Conservation (phyloP, 2,113 vertebrate genomes). For the Vulpes vulpes region DNA sequence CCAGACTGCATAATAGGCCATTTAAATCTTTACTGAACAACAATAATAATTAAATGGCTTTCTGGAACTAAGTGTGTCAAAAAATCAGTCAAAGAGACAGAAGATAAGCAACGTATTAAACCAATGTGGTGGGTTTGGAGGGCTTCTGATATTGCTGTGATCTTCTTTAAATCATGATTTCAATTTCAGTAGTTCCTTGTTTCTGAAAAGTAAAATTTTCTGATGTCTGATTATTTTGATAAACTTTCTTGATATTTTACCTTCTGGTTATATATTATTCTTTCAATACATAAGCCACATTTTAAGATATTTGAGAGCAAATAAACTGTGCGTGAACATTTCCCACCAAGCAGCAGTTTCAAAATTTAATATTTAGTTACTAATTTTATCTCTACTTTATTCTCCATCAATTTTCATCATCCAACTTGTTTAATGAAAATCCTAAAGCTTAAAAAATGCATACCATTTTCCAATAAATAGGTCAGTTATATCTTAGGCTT, state of each 20-base stretch:
- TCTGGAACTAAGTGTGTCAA: neutral
- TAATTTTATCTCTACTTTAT: constrained; percentile 35
- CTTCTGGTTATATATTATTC: neutral
- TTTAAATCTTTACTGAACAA: constrained; percentile 11
- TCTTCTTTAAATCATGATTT: constrained; percentile 13
- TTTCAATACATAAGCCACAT: neutral
- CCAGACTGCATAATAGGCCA: neutral
- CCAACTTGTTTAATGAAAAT: constrained; percentile 12
- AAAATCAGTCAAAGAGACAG: neutral
- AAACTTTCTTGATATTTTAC: constrained; percentile 4
- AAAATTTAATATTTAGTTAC: constrained; percentile 55
- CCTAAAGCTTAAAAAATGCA: constrained; percentile 45
- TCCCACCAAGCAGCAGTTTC: constrained; percentile 2
- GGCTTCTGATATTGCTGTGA: neutral
- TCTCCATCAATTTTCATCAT: neutral
- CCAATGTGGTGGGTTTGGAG: neutral
- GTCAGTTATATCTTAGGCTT: constrained; percentile 68
- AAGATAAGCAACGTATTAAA: neutral
- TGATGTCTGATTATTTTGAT: neutral
- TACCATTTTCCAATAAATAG: constrained; percentile 68
- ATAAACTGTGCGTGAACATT: constrained; percentile 11
- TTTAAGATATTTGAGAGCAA: constrained; percentile 31
- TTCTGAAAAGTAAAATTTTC: constrained; percentile 45
- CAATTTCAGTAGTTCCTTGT: neutral
- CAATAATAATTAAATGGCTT: neutral